phyloP scores from a whole-genome alignment of 2,113 vertebrate genomes.

The Bubo bubo region DNA sequence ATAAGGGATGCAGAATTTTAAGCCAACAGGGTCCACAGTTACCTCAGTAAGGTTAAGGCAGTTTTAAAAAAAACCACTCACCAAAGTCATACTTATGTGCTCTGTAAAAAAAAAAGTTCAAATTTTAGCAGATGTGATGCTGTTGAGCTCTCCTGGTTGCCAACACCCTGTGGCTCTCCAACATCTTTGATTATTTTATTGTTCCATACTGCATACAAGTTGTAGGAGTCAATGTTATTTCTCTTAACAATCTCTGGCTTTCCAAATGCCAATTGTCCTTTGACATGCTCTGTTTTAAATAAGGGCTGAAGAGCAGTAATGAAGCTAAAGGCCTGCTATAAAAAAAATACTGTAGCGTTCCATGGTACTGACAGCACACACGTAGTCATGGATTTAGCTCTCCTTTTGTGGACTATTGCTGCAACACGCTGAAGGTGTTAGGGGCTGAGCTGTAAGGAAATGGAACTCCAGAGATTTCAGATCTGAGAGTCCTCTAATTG shows the following conservation, averaged over 20 bases:
- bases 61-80: not conserved
- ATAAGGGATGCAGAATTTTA: not conserved
- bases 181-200: not conserved
- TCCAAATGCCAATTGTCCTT: not conserved
- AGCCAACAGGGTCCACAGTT: not conserved
- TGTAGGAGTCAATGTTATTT: not conserved
- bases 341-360: not conserved
- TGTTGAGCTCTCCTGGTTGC: not conserved
- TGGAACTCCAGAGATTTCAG: not conserved
- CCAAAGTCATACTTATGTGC: not conserved
- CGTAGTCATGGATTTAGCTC: rapidly evolving
- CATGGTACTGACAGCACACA: not conserved
- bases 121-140: not conserved
- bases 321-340: not conserved
- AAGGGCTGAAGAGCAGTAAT: not conserved
- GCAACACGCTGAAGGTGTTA: not conserved
- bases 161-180: not conserved
- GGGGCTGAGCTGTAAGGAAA: not conserved
- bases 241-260: not conserved
- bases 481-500: not conserved
- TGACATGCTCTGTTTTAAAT: not conserved
- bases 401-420: not conserved
- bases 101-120: not conserved
- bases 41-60: not conserved
- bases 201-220: not conserved